Evolutionary conservation across 1,140 invertebrate species (phyloP), one percentile per base, ranked within the genome.

Genomic region (Musca domestica): DNA sequence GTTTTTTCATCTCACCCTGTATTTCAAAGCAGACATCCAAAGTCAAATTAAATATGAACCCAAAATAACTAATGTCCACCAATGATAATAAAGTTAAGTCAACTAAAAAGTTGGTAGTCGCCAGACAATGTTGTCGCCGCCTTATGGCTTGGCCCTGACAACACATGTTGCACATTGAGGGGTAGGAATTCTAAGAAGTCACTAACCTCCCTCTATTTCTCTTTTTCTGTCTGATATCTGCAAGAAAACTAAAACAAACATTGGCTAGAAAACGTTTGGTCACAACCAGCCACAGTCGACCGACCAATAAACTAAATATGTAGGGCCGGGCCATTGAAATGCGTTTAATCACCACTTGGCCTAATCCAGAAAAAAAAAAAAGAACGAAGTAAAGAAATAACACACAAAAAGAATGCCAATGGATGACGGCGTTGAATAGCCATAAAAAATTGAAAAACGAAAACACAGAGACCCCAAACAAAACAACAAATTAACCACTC

Each of bases 321-420:
- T 17, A 23, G 9, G 3, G 2, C 41, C 22, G 61, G 46, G 20
- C 27, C 63, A 27, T 48, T 64, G 63, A 64, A 64, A 64, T 61
- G 63, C 46, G 63, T 48, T 64, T 64, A 64, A 49, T 64, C 63
- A 64, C 56, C 30, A 61, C 56, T 61, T 61, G 56, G 56, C 56
- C 25, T 61, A 61, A 61, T 61, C 56, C 56, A 61, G n/a, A 61
- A 61, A 61, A 61, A 58, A n/a, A 58, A 34, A 34, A 61, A n/a
- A 14, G 27, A 34, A 58, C 2, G 12, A 58, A 58, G 22, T 51
- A 20, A 23, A 54, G 51, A 20, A 54, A 23, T 54, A 54, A 58
- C 25, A 27, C 6, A 58, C 12, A 12, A 54, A 52, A 4, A 19
- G 23, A 58, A 58, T 30, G 9, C 52, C 27, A 34, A 61, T 17